These are phyloP conservation scores for Caretta caretta DNA, from an alignment of 2,113 vertebrate species.

Conservation along the genomic window DNA sequence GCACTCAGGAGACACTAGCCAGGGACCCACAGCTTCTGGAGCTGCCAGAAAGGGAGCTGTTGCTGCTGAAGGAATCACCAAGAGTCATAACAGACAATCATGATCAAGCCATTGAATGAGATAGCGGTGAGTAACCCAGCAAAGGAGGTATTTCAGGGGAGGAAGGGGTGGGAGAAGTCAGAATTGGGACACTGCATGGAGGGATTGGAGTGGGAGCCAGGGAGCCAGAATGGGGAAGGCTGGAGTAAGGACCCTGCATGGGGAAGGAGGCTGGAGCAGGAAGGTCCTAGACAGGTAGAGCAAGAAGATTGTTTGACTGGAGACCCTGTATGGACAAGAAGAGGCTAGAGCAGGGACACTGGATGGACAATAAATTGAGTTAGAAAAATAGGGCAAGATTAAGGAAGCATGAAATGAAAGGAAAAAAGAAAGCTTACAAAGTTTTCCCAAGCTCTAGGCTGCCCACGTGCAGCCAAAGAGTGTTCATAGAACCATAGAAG, in stretches of 20 bases:
- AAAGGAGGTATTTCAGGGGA: neutral
- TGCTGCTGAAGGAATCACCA: neutral
- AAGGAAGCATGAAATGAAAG: neutral
- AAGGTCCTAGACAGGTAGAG: neutral
- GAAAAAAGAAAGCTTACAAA: neutral
- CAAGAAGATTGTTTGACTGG: neutral
- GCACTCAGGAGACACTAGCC: fast-evolving
- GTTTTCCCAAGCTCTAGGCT: neutral
- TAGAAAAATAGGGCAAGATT: neutral
- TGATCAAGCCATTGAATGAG: neutral
- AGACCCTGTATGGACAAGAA: neutral
- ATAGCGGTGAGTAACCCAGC: neutral
- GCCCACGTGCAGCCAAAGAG: neutral
- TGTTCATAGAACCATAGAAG: too few species aligned
- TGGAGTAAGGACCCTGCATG: neutral
- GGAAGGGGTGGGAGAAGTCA: neutral
- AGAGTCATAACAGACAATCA: neutral
- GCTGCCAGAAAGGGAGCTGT: neutral
- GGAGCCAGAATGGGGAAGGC: neutral
- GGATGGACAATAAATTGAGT: neutral
- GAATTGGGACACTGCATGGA: neutral
- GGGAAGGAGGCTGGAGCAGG: neutral
- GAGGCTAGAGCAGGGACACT: neutral
- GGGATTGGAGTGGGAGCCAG: neutral
- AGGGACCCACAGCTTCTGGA: neutral